A percentile compares a stretch with the other conserved stretches of the same genome.
phyloP scores from a whole-genome alignment of 2,113 vertebrate species.

The Myiozetetes cayanensis region DNA sequence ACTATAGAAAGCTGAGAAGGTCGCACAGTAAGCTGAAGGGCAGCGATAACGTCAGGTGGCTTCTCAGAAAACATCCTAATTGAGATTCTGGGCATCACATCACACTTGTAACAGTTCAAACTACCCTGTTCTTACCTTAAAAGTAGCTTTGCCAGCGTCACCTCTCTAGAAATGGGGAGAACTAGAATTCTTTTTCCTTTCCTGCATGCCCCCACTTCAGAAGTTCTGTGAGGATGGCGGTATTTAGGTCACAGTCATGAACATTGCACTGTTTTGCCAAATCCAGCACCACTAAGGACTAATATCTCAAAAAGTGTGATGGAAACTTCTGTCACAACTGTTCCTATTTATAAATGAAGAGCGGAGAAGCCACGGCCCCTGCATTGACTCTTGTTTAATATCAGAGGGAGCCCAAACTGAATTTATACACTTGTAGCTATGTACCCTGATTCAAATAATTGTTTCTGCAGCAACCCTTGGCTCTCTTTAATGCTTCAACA shows the following conservation, averaged over 20 bases:
- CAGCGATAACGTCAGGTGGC: accelerated
- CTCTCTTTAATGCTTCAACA: neutral
- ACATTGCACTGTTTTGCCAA: neutral
- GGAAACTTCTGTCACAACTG: neutral
- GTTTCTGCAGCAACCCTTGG: neutral
- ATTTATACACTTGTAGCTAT: neutral
- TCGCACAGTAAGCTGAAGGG: neutral
- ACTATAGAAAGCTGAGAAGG: neutral
- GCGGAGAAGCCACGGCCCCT: neutral
- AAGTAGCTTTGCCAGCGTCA: neutral
- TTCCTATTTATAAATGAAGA: neutral
- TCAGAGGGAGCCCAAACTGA: neutral
- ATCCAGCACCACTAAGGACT: neutral
- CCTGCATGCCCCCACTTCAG: neutral
- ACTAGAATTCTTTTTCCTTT: neutral
- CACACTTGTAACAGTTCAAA: neutral
- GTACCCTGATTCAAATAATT: neutral
- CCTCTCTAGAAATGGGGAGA: neutral
- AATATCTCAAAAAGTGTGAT: neutral
- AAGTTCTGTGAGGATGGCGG: accelerated
- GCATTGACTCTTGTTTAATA: neutral
- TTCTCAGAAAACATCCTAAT: neutral
- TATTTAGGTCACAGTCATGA: neutral
- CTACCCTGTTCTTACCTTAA: neutral
- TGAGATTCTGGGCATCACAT: neutral